Conservation (phyloP, 2,113 vertebrate genomes). For the Pteruthius melanotis region DNA sequence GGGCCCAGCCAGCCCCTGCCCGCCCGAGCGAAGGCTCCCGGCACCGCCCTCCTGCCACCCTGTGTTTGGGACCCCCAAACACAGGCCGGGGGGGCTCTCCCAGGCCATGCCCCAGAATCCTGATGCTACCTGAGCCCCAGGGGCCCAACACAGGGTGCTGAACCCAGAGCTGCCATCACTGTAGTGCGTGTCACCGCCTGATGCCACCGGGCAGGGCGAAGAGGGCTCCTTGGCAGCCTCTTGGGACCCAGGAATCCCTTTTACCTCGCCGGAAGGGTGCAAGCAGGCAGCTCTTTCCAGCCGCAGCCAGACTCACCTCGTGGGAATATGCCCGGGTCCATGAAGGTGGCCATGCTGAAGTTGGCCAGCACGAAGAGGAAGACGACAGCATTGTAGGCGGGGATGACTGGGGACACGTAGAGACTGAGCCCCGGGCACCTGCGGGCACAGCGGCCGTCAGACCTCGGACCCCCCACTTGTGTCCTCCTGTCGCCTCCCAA, state of each 20-base stretch:
- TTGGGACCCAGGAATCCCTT: neutral
- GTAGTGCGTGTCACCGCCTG: rapidly evolving
- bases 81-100: neutral
- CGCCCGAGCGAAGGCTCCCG: rapidly evolving
- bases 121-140: neutral
- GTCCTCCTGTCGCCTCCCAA: rapidly evolving
- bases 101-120: rapidly evolving
- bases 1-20: neutral
- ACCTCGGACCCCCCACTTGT: rapidly evolving
- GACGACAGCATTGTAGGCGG: slow-evolving; percentile 86
- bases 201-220: rapidly evolving
- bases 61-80: neutral
- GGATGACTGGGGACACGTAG: slow-evolving; percentile 83
- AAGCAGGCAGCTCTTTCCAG: neutral
- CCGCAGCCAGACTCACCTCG: slow-evolving; percentile 78
- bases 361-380: slow-evolving; percentile 97
- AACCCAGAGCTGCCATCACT: neutral
- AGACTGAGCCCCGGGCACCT: slow-evolving; percentile 93
- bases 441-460: neutral
- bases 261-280: rapidly evolving
- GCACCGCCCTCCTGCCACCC: neutral
- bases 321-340: slow-evolving; percentile 97
- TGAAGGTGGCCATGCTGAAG: slow-evolving; percentile 99
- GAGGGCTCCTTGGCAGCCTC: no score
- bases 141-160: neutral